phyloP scores from a whole-genome alignment of 1,140 invertebrate genomes.

The Drosophila ficusphila region DNA sequence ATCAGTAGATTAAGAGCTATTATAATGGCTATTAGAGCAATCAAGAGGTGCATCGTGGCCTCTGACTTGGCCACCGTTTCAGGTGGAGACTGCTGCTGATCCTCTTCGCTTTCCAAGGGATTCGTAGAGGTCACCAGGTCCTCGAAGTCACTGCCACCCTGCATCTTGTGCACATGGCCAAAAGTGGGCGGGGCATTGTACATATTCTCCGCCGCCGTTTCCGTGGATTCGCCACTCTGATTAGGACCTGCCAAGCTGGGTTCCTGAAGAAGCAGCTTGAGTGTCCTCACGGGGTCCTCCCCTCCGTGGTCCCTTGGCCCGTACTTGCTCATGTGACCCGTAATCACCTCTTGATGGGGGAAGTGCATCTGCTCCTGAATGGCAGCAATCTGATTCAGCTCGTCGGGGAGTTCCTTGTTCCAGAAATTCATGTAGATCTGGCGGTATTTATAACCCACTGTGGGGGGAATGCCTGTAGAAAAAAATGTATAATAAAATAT shows the following conservation, averaged over 20 bases:
- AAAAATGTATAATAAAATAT: not conserved
- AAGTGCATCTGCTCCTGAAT: slow-evolving; percentile 69
- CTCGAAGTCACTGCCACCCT: slow-evolving; percentile 19
- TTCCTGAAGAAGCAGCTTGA: slow-evolving; percentile 74
- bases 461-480: slow-evolving; percentile 88
- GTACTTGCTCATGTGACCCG: slow-evolving; percentile 81
- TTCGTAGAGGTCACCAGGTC: slow-evolving; percentile 21
- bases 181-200: slow-evolving; percentile 83
- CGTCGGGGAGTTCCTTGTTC: slow-evolving; percentile 88
- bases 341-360: slow-evolving; percentile 71
- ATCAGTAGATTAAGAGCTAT: slow-evolving; percentile 90
- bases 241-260: slow-evolving; percentile 19
- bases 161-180: slow-evolving; percentile 58
- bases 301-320: slow-evolving; percentile 68
- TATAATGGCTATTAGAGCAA: slow-evolving; percentile 91
- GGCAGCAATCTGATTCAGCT: slow-evolving; percentile 85
- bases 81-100: slow-evolving; percentile 6
- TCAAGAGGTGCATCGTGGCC: slow-evolving; percentile 88
- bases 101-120: not conserved
- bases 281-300: slow-evolving; percentile 74
- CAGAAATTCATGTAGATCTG: slow-evolving; percentile 89
- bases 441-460: slow-evolving; percentile 87
- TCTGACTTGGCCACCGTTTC: slow-evolving; percentile 82
- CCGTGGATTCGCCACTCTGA: slow-evolving; percentile 44
- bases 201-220: slow-evolving; percentile 75